These are phyloP conservation scores for Centruroides vittatus DNA, from an alignment of 1,140 invertebrate species.

Conservation along the genomic window DNA sequence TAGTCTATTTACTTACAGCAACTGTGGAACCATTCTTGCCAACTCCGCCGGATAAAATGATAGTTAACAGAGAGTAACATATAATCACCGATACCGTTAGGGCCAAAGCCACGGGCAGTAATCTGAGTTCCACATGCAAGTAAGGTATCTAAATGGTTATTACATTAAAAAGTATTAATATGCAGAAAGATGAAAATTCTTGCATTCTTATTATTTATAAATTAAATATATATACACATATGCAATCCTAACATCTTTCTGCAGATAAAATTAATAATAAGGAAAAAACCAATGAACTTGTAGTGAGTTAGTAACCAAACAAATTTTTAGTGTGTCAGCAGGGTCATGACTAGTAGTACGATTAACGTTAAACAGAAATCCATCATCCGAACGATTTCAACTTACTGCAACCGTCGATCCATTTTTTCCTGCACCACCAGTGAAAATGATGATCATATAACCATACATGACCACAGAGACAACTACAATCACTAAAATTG, in stretches of 20 bases:
- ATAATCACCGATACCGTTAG: conserved; percentile 5
- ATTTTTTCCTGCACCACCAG: conserved; percentile 91
- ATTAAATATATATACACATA: too few species aligned
- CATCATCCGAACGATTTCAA: not conserved
- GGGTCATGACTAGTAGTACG: too few species aligned
- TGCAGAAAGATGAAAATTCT: too few species aligned
- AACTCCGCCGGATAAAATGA: conserved; percentile 81
- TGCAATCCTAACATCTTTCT: too few species aligned
- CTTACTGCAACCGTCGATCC: conserved; percentile 77
- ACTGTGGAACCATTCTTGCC: conserved; percentile 95
- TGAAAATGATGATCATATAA: conserved; percentile 49
- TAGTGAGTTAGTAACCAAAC: too few species aligned
- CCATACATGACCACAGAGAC: too few species aligned
- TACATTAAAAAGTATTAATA: too few species aligned
- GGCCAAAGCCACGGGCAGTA: conserved; percentile 11
- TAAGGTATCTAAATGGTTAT: conserved; percentile 8
- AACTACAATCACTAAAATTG: too few species aligned
- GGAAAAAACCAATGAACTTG: too few species aligned
- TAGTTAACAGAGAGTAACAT: conserved; percentile 34
- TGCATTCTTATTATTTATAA: too few species aligned
- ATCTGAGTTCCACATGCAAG: conserved; percentile 10
- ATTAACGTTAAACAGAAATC: not conserved
- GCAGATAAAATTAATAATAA: too few species aligned
- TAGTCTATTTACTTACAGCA: conserved; percentile 38
- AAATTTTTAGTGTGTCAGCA: too few species aligned